phyloP scores from a whole-genome alignment of 2,113 vertebrate species.

The Calonectris borealis region DNA sequence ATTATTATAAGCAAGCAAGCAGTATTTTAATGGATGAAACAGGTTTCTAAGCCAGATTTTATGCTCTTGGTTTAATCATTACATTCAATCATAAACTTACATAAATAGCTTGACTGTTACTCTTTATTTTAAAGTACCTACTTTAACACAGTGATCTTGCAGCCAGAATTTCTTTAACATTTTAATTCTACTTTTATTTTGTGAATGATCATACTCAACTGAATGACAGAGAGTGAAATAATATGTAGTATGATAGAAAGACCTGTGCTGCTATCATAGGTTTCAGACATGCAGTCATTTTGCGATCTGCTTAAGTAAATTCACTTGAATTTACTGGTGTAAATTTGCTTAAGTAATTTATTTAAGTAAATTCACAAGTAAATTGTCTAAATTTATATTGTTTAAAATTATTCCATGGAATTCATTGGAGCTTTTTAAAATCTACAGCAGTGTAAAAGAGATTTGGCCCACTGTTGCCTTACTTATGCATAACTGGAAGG shows the following conservation, averaged over 20 bases:
- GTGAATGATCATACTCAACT: background rate
- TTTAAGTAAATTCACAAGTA: background rate
- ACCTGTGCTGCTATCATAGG: background rate
- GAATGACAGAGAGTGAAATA: background rate
- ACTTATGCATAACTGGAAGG: background rate
- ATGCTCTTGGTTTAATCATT: background rate
- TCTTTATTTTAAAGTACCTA: background rate
- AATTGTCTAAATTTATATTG: background rate
- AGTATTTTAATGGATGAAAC: background rate
- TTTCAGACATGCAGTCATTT: background rate
- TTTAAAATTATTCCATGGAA: background rate
- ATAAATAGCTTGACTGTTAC: background rate
- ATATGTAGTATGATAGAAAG: background rate
- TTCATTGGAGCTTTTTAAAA: background rate
- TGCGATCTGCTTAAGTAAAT: background rate
- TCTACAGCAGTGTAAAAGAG: background rate
- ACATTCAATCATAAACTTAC: background rate
- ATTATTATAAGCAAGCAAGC: background rate
- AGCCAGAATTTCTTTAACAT: background rate
- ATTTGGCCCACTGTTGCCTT: background rate
- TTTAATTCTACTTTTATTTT: background rate
- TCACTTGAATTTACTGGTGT: background rate
- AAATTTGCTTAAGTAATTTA: background rate
- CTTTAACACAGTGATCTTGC: background rate
- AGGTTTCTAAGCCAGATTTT: background rate